phyloP scores from a whole-genome alignment of 2,113 vertebrate species.

The Mustelus asterias region DNA sequence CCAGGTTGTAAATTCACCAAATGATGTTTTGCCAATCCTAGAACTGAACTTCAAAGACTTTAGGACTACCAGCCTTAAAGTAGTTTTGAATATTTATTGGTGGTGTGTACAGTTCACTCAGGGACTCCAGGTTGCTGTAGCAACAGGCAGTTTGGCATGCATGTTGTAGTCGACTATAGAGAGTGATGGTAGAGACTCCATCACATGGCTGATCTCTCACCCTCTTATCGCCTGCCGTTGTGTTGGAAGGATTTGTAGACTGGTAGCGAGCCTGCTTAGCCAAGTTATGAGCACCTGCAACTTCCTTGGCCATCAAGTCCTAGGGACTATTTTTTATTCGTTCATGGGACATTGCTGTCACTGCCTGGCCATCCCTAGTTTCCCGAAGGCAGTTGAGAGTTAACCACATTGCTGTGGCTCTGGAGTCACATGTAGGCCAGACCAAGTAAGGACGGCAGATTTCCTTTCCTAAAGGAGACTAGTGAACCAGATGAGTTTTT shows the following conservation, averaged over 20 bases:
- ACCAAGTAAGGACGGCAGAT: too few relatives aligned
- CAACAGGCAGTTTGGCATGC: not conserved
- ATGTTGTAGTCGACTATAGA: not conserved
- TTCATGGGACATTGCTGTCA: too few relatives aligned
- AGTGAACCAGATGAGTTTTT: too few relatives aligned
- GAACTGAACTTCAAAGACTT: not conserved
- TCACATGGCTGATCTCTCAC: too few relatives aligned
- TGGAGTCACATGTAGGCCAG: too few relatives aligned
- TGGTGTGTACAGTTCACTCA: not conserved
- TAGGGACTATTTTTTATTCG: not conserved
- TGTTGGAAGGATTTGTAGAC: not conserved
- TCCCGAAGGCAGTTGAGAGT: too few relatives aligned
- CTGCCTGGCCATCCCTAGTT: too few relatives aligned
- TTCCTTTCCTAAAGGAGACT: too few relatives aligned
- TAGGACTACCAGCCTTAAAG: not conserved
- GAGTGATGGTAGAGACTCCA: too few relatives aligned
- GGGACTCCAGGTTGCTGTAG: not conserved
- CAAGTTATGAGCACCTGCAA: not conserved
- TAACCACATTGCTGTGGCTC: too few relatives aligned
- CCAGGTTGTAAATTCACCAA: not conserved
- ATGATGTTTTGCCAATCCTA: not conserved
- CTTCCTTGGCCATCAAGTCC: not conserved
- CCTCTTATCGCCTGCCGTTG: not conserved
- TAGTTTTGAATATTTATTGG: not conserved
- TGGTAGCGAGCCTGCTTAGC: not conserved